Conservation (phyloP, 2,113 vertebrate genomes). For the Tonatia bakeri region DNA sequence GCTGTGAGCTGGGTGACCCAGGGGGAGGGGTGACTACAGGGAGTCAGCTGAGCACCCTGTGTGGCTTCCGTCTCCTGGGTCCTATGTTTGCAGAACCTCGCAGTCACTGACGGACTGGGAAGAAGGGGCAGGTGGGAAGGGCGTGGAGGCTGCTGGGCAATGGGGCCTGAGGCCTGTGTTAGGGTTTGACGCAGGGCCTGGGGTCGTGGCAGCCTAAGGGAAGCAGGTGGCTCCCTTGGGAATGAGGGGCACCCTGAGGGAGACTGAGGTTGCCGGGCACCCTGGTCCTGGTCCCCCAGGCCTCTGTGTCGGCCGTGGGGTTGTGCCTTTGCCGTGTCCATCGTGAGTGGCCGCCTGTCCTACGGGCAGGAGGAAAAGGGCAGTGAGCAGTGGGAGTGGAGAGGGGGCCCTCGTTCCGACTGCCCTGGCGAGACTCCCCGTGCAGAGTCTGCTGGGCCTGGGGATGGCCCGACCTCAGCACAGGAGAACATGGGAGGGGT, state of each 20-base stretch:
- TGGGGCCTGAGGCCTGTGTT: neutral
- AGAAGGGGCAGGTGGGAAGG: neutral
- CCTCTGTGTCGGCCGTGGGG: neutral
- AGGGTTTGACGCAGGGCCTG: neutral
- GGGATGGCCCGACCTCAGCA: neutral
- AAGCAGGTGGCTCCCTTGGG: neutral
- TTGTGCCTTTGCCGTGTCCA: accelerated
- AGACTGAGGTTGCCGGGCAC: neutral
- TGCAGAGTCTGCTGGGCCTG: accelerated
- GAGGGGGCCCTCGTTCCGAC: accelerated
- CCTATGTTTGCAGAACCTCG: neutral
- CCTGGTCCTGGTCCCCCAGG: neutral
- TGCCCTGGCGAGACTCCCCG: neutral
- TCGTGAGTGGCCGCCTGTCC: accelerated
- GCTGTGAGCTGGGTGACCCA: neutral
- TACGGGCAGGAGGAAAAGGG: no score
- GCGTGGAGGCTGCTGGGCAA: no score
- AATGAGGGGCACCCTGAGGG: neutral
- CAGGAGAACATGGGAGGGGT: neutral
- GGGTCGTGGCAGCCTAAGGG: neutral
- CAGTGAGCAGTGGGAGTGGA: accelerated
- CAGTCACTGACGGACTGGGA: neutral
- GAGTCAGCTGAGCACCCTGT: accelerated
- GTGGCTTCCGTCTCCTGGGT: neutral
- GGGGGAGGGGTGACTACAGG: neutral